Evolutionary conservation across 2,888 invertebrate species (phyloP).

Genomic region (Philereme vetulata): DNA sequence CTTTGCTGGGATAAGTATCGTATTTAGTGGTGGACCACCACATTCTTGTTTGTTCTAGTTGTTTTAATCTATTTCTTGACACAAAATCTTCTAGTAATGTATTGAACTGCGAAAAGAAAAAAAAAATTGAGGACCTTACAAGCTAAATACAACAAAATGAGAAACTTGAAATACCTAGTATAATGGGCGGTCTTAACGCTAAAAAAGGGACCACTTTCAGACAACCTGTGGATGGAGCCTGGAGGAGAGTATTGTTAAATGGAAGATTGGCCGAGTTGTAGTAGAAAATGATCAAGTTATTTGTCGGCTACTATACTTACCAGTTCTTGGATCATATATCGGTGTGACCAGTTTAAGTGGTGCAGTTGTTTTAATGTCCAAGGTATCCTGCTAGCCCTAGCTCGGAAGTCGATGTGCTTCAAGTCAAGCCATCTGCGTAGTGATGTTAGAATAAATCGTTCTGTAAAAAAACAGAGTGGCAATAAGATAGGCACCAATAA

Average conservation of each 20-base stretch:
- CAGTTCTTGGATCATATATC: constrained; percentile 61
- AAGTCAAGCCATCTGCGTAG: constrained; percentile 87
- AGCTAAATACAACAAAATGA: too few relatives aligned
- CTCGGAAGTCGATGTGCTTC: constrained; percentile 68
- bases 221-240: too few relatives aligned
- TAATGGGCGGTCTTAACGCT: too few relatives aligned
- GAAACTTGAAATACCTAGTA: too few relatives aligned
- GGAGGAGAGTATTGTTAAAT: too few relatives aligned
- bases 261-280: too few relatives aligned
- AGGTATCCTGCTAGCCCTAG: constrained; percentile 64
- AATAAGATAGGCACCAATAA: background rate
- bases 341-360: constrained; percentile 66
- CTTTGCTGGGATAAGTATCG: constrained; percentile 65
- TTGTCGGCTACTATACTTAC: constrained; percentile 43
- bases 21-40: constrained; percentile 75
- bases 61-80: constrained; percentile 61
- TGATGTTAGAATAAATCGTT: constrained; percentile 92
- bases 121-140: too few relatives aligned
- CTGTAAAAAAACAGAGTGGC: constrained; percentile 73
- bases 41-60: constrained; percentile 66
- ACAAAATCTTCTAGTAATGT: constrained; percentile 62
- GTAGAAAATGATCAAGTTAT: too few relatives aligned
- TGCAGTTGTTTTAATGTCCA: constrained; percentile 62
- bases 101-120: constrained; percentile 50
- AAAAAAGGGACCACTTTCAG: too few relatives aligned